Evolutionary conservation across 1,140 invertebrate genomes (phyloP), one percentile per base, ranked within the genome.

Genomic region (Trigoniulus corallinus): DNA sequence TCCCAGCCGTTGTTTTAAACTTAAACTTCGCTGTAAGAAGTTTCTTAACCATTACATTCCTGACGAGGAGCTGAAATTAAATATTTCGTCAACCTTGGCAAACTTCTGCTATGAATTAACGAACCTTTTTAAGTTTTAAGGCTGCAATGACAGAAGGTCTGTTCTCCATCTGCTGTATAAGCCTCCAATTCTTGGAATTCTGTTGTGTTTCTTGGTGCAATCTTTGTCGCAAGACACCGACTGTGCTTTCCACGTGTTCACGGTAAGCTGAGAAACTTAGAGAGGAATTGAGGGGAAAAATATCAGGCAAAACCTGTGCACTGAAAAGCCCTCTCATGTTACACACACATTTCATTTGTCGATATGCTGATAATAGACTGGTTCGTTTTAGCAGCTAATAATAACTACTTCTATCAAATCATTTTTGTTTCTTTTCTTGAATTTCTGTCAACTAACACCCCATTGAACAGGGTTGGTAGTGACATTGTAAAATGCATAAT

Each of bases 101-200:
- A 34, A 7, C 7, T 34, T 7, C 15, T 15, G 15, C 15, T 7
- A 7, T 34, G 7, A 15, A 7, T 34, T 7, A 44, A 54, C 54
- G 53, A 51, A 62, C 62, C 57, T 65, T 63, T 50, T 68, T 69
- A 2, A 68, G 41, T 52, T 62, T 63, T 20, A 72, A 56, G 41
- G 69, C 70, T n/a, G 67, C 63, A 48, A 66, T 62, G 1, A 72
- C 65, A 22, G 65, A 60, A 7, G 71, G 70, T 51, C 71, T 60
- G 49, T 68, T 67, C 37, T 71, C 71, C 69, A 74, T 71, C 56
- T 73, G 71, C 51, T 67, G 66, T 2, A 71, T 69, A 13, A 73
- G 61, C 22, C 70, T 59, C 13, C 65, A 56, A 56, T 73, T 74
- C 53, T 64, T 64, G 3, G 60, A 61, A 0, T 67, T 65, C 15